Evolutionary conservation across 2,797 vertebrate genomes (phyloP), one percentile per base, ranked within the genome.

Genomic region (Enteromius argenteus): DNA sequence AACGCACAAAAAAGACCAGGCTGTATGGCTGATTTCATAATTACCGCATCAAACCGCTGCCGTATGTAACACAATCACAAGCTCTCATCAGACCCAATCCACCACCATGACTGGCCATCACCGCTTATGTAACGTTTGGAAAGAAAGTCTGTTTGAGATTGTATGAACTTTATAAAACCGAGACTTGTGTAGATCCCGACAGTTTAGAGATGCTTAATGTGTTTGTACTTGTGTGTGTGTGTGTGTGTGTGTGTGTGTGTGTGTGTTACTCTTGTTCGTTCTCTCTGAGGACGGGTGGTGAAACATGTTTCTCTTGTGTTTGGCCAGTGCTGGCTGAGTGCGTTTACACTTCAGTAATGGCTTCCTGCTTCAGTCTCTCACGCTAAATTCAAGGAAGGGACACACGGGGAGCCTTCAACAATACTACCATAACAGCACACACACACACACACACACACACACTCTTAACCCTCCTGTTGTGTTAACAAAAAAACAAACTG

Each of bases 261-360:
- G 85, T 90, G 85, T 88, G 62, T 85, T 83, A 58, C 14, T 74
- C 49, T 75, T 32, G 49, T 75, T 80, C 79, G 85, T 87, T 19
- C 37, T 69, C 64, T 77, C 49, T 51, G 49, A 76, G 69, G 51
- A 66, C 62, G 82, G 84, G 84, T 80, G 83, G 85, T 90, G 86
- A 89, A 92, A 85, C 91, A 91, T 88, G 89, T 92, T 94, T 92
- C 89, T 92, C 85, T 89, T 89, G 92, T 90, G 90, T 92, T 94
- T 93, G 88, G 91, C 85, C 90, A 90, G 91, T 90, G 89, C 92
- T 91, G 91, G 93, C 91, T 91, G 91, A 92, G 87, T 92, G 90
- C 89, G 87, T 94, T 94, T 93, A 91, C 90, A 90, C 92, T 91
- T 91, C 87, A 88, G 89, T 94, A 94, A 94, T 94, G 90, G 86